These are phyloP conservation scores for Platalea minor DNA, from an alignment of 2,797 vertebrate genomes.

Conservation along the genomic window DNA sequence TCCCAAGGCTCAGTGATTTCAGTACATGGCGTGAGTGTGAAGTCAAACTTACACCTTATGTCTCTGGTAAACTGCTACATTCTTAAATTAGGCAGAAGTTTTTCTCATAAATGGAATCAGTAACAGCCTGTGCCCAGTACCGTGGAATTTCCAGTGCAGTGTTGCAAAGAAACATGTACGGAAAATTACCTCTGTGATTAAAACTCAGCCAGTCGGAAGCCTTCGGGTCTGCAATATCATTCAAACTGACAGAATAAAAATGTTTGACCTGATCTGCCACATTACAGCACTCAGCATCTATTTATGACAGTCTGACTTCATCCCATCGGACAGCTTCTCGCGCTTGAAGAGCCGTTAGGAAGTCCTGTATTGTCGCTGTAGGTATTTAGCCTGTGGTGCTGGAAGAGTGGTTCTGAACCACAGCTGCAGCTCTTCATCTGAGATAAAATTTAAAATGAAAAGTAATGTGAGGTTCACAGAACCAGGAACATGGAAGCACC, in stretches of 20 bases:
- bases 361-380: neutral
- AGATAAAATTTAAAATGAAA: neutral
- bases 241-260: slow-evolving; percentile 58
- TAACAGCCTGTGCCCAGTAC: neutral
- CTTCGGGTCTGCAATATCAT: neutral
- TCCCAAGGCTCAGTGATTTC: neutral
- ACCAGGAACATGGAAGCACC: neutral
- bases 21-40: neutral
- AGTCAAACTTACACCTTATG: neutral
- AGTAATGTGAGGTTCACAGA: neutral
- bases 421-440: neutral
- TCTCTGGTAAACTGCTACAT: neutral
- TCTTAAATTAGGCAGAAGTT: neutral
- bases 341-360: neutral
- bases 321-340: neutral
- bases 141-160: neutral
- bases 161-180: rapidly evolving
- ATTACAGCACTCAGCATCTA: neutral
- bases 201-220: neutral
- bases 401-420: neutral
- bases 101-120: neutral
- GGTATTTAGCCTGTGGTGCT: neutral
- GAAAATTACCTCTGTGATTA: slow-evolving; percentile 42
- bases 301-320: slow-evolving; percentile 47
- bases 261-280: slow-evolving; percentile 67